A percentile compares a stretch with the other conserved stretches of the same genome.
Evolutionary conservation across 2,888 invertebrate species (phyloP).

Genomic region (Troides oblongomaculatus): DNA sequence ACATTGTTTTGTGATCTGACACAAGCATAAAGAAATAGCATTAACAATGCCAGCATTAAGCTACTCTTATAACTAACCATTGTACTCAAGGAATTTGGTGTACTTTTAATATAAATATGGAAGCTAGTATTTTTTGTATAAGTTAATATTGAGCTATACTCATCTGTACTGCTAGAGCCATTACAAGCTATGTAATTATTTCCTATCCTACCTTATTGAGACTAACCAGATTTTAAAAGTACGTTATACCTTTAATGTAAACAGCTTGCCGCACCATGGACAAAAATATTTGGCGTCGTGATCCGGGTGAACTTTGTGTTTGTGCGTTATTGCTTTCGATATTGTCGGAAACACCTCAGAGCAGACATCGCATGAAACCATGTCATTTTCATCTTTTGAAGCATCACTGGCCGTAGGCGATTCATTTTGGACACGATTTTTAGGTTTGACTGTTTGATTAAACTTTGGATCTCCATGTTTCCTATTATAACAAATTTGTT

Average conservation of each 20-base stretch:
- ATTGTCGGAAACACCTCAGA: constrained; percentile 78
- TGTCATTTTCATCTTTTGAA: constrained; percentile 51
- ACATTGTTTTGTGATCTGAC: no score
- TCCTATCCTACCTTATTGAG: background rate
- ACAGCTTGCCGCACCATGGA: constrained; percentile 84
- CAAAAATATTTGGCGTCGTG: constrained; percentile 83
- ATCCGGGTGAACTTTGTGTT: constrained; percentile 83
- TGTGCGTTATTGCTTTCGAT: constrained; percentile 83
- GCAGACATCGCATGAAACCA: constrained; percentile 82
- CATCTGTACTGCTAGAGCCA: background rate
- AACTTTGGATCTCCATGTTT: constrained; percentile 83
- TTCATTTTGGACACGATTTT: constrained; percentile 46
- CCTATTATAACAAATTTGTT: constrained; percentile 47
- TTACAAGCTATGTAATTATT: background rate
- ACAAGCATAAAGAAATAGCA: no score
- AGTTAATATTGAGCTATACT: no score
- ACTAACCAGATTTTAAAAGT: background rate
- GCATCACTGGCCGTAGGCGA: constrained; percentile 44
- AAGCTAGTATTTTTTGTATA: no score
- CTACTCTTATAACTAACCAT: no score
- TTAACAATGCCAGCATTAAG: no score
- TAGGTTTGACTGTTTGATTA: constrained; percentile 63
- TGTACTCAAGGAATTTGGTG: no score
- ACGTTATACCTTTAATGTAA: constrained; percentile 80
- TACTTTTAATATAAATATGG: no score